Conservation (phyloP, 2,888 invertebrate genomes). For the Phragmatobia fuliginosa region DNA sequence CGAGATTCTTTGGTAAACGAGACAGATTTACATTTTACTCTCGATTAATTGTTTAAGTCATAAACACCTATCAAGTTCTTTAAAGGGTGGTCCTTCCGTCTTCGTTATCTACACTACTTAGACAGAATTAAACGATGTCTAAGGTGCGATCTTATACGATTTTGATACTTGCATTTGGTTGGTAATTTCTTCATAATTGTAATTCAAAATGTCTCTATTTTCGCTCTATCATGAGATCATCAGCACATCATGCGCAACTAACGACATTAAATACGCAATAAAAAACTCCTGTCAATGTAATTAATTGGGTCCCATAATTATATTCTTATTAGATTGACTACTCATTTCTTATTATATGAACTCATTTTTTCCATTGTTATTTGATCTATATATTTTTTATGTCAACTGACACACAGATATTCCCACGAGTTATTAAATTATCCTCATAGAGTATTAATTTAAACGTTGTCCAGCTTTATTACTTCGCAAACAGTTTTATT, state of each 20-base stretch:
- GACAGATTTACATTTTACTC: too few relatives aligned
- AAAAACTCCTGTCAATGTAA: not conserved
- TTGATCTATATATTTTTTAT: conserved; percentile 18
- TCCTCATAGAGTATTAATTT: conserved; percentile 41
- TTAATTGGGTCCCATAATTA: not conserved
- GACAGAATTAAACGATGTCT: not conserved
- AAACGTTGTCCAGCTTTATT: conserved; percentile 43
- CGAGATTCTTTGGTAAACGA: too few relatives aligned
- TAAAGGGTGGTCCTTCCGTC: not conserved
- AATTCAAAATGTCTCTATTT: too few relatives aligned
- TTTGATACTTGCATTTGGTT: not conserved
- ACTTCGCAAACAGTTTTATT: conserved; percentile 46
- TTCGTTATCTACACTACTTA: not conserved
- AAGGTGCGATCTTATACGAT: not conserved
- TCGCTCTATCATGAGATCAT: not conserved
- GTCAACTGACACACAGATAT: conserved; percentile 31
- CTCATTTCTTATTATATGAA: not conserved
- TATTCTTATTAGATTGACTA: not conserved
- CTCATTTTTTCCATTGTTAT: conserved; percentile 5
- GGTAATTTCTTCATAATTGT: not conserved
- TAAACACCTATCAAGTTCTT: not conserved
- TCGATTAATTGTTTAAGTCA: not conserved
- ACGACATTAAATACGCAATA: not conserved
- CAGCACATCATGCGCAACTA: not conserved
- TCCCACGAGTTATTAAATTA: conserved; percentile 42